Conservation (phyloP, 2,888 invertebrate genomes). For the Catocala nupta region DNA sequence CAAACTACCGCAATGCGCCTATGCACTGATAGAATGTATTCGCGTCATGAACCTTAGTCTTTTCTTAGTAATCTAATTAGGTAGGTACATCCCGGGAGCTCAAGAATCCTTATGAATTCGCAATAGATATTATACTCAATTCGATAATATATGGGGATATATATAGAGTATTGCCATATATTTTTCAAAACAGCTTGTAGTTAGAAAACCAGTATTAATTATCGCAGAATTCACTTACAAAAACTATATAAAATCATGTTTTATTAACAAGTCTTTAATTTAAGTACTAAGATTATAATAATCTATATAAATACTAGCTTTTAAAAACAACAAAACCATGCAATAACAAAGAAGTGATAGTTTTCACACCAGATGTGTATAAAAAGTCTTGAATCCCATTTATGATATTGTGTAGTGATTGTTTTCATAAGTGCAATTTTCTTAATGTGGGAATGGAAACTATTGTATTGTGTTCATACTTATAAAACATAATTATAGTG, state of each 20-base stretch:
- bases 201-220: not conserved
- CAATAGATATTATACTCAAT: not conserved
- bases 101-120: constrained; percentile 8
- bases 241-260: no score
- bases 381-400: constrained; percentile 29
- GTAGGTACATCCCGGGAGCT: constrained; percentile 19
- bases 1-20: constrained; percentile 37
- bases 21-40: constrained; percentile 2
- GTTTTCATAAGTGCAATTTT: constrained; percentile 39
- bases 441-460: constrained; percentile 66
- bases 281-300: no score
- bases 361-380: constrained; percentile 21
- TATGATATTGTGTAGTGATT: constrained; percentile 36
- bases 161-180: no score
- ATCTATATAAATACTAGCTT: no score
- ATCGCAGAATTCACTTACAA: no score
- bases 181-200: not conserved
- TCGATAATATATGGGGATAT: no score
- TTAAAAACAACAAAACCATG: not conserved
- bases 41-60: constrained; percentile 8
- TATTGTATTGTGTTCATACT: constrained; percentile 45
- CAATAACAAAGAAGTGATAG: constrained; percentile 4
- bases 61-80: constrained; percentile 40
- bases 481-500: no score
- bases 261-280: no score